A percentile compares a stretch with the other conserved stretches of the same genome.
phyloP scores from a whole-genome alignment of 2,888 invertebrate genomes.

The Phalera bucephala region DNA sequence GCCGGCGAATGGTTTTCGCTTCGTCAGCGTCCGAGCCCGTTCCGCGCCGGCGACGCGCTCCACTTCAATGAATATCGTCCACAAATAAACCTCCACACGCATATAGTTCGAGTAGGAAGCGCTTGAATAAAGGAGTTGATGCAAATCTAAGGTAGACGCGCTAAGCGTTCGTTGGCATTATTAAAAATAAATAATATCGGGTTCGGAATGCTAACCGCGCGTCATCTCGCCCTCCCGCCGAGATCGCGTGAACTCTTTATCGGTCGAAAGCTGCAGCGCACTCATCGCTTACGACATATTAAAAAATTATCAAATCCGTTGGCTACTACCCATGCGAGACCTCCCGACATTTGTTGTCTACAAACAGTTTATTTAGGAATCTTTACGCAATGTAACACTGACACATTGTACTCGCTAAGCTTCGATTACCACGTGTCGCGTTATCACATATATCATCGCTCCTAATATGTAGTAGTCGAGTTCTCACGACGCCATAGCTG shows the following conservation, averaged over 20 bases:
- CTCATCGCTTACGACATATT: conserved; percentile 15
- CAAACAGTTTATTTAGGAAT: conserved; percentile 26
- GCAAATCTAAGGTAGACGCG: conserved; percentile 68
- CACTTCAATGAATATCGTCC: conserved; percentile 52
- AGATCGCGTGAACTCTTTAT: conserved; percentile 73
- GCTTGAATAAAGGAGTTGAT: conserved; percentile 40
- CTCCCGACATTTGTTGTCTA: conserved; percentile 25
- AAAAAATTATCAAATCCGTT: conserved; percentile 13
- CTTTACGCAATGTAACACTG: conserved; percentile 50
- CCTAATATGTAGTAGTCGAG: conserved; percentile 55
- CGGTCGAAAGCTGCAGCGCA: conserved; percentile 46
- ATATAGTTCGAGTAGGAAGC: conserved; percentile 47
- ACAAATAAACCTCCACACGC: conserved; percentile 36
- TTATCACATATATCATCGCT: conserved; percentile 54
- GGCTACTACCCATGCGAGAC: conserved; percentile 7
- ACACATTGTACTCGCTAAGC: conserved; percentile 44
- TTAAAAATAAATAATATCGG: conserved; percentile 74
- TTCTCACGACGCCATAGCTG: conserved; percentile 66
- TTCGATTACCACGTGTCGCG: conserved; percentile 63
- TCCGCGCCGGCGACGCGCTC: conserved; percentile 36
- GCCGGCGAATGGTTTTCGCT: conserved; percentile 59
- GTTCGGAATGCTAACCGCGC: conserved; percentile 67
- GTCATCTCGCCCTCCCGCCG: conserved; percentile 72
- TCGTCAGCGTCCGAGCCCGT: conserved; percentile 58
- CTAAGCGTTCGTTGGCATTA: conserved; percentile 74